Evolutionary conservation across 2,113 vertebrate species (phyloP).

Genomic region (Gnathonemus longibarbis): DNA sequence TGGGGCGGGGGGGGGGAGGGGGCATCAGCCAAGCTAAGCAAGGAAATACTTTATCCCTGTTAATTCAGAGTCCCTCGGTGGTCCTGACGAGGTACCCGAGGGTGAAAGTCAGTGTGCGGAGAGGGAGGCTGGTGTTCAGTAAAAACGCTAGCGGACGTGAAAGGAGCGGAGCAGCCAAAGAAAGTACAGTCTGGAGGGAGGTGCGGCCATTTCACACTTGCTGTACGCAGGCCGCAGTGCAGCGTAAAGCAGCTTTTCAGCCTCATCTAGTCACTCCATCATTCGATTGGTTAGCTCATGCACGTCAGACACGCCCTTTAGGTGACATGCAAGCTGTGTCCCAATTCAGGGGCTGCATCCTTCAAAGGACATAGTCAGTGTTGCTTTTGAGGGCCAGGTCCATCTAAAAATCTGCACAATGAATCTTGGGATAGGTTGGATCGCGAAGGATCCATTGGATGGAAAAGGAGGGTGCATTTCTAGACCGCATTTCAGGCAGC

Average conservation of each 20-base stretch:
- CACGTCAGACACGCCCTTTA: not conserved
- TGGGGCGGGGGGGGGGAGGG: slow-evolving; percentile 15
- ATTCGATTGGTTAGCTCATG: not conserved
- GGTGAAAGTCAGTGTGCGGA: not conserved
- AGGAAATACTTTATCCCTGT: slow-evolving; percentile 57
- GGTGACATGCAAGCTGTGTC: not conserved
- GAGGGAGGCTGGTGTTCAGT: not conserved
- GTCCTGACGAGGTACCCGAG: slow-evolving; percentile 24
- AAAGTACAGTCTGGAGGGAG: not conserved
- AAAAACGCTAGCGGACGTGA: not conserved
- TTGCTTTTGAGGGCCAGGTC: not conserved
- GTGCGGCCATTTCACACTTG: not conserved
- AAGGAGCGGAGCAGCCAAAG: not conserved
- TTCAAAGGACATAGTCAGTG: not conserved
- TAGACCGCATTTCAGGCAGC: too few species aligned
- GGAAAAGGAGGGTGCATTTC: not conserved
- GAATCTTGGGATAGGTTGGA: not conserved
- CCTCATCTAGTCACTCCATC: not conserved
- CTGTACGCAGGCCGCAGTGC: not conserved
- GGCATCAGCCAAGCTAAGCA: slow-evolving; percentile 52
- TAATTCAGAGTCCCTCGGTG: slow-evolving; percentile 53
- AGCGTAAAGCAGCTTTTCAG: not conserved
- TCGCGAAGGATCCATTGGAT: not conserved
- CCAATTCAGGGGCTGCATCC: not conserved
- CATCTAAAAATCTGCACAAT: not conserved